Evolutionary conservation across 2,797 vertebrate species (phyloP).

Genomic region (Trichosurus vulpecula): DNA sequence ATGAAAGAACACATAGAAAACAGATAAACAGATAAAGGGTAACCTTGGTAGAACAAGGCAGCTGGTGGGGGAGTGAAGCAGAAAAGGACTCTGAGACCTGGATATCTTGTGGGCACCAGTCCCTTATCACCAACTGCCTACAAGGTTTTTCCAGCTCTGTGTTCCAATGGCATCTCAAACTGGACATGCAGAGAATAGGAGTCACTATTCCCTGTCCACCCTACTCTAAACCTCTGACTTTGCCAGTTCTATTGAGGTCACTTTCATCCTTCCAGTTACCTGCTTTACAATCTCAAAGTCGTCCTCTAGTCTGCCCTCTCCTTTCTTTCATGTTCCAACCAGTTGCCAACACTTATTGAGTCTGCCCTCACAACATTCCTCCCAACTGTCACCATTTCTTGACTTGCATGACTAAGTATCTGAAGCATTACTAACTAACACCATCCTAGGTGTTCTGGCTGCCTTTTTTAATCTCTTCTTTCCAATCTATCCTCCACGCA

Average conservation of each 20-base stretch:
- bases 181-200: background rate
- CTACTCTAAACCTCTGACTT: background rate
- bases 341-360: background rate
- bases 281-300: background rate
- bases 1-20: background rate
- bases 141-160: background rate
- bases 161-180: background rate
- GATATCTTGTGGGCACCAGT: background rate
- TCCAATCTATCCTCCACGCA: background rate
- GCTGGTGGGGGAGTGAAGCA: background rate
- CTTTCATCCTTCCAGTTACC: background rate
- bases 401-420: background rate
- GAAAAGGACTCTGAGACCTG: background rate
- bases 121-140: background rate
- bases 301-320: background rate
- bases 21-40: background rate
- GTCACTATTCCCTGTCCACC: background rate
- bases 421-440: background rate
- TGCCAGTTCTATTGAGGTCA: background rate
- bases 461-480: background rate
- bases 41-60: background rate
- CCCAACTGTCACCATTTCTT: background rate
- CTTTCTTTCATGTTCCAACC: background rate
- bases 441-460: background rate
- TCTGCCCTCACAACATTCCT: background rate